These are phyloP conservation scores for Eidolon helvum DNA, from an alignment of 2,113 vertebrate species.

Conservation along the genomic window DNA sequence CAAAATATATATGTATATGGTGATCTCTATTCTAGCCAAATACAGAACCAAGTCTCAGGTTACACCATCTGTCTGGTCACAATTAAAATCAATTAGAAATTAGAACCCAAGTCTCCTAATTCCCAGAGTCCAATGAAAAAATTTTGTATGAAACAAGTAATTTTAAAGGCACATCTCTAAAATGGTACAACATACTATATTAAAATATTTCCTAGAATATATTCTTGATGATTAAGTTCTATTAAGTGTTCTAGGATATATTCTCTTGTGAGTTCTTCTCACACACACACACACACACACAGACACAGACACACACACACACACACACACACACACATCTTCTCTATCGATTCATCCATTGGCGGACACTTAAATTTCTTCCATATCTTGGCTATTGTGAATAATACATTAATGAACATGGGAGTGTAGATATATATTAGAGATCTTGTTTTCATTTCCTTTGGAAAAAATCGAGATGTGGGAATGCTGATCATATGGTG, in stretches of 20 bases:
- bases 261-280: not conserved
- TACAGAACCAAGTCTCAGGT: not conserved
- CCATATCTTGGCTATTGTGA: too few species aligned
- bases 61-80: not conserved
- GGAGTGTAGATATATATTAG: too few species aligned
- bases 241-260: not conserved
- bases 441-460: too few species aligned
- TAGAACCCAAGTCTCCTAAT: not conserved
- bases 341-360: too few species aligned
- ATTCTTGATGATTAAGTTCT: not conserved
- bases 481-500: too few species aligned
- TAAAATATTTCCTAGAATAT: not conserved
- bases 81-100: not conserved
- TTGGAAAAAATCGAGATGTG: too few species aligned
- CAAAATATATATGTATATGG: not conserved
- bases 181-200: not conserved
- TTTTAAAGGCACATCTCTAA: not conserved
- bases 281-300: too few species aligned
- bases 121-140: not conserved
- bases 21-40: not conserved
- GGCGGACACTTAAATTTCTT: too few species aligned
- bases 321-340: too few species aligned
- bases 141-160: not conserved
- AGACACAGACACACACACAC: too few species aligned
- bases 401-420: too few species aligned